A percentile compares a stretch with the other conserved stretches of the same genome.
phyloP scores from a whole-genome alignment of 2,113 vertebrate species.

The Condylura cristata region DNA sequence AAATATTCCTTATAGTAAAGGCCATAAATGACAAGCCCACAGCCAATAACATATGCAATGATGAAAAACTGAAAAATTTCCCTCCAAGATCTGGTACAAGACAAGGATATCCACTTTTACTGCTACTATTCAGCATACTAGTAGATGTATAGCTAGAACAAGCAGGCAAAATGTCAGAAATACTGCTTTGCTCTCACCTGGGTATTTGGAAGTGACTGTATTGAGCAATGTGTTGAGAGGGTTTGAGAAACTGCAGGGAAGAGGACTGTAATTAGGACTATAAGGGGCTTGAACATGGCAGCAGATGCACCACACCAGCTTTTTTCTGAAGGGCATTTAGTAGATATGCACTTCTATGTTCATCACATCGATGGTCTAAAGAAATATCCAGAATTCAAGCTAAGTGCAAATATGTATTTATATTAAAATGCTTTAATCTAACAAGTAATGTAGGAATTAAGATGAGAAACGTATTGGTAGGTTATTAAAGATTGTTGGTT shows the following conservation, averaged over 20 bases:
- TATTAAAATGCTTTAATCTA: constrained; percentile 10
- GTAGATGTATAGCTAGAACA: too few species aligned
- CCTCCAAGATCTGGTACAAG: too few species aligned
- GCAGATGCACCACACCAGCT: not conserved
- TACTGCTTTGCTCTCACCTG: not conserved
- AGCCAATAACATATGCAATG: too few species aligned
- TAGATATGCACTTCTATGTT: not conserved
- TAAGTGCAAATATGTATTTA: not conserved
- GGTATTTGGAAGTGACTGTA: not conserved
- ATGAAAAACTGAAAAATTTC: too few species aligned
- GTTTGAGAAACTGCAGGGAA: not conserved
- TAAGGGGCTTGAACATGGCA: not conserved
- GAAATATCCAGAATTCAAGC: not conserved
- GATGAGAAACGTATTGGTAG: not conserved
- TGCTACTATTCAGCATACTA: too few species aligned
- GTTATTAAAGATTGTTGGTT: not conserved
- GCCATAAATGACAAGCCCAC: too few species aligned
- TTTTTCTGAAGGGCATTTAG: not conserved
- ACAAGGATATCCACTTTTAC: too few species aligned
- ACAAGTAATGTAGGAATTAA: not conserved
- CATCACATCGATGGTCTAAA: not conserved
- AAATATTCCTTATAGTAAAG: too few species aligned
- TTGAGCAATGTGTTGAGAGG: not conserved
- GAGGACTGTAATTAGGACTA: not conserved
- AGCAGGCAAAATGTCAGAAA: not conserved